phyloP scores from a whole-genome alignment of 2,888 invertebrate species.

The Mactromeris polynyma region DNA sequence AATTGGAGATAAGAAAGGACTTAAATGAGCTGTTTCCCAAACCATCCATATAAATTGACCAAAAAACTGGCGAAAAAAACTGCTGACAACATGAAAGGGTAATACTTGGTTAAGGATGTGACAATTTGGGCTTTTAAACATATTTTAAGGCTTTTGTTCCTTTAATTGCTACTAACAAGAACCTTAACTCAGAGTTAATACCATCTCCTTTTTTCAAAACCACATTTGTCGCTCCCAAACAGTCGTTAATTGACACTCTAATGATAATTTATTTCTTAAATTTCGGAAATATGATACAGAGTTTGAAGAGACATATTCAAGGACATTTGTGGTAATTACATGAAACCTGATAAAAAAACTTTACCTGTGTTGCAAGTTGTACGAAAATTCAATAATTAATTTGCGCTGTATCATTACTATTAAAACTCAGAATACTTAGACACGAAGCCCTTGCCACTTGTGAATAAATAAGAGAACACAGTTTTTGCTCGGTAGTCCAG shows the following conservation, averaged over 20 bases:
- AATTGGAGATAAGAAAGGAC: neutral
- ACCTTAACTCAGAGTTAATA: neutral
- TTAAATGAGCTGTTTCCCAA: neutral
- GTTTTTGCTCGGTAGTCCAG: too few relatives aligned
- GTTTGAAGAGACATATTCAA: neutral
- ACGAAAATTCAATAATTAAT: too few relatives aligned
- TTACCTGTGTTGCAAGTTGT: too few relatives aligned
- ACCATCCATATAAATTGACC: neutral
- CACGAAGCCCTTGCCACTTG: too few relatives aligned
- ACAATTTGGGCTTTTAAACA: neutral
- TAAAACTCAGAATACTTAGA: too few relatives aligned
- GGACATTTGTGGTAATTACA: neutral
- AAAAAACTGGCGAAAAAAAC: neutral
- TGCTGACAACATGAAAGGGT: neutral
- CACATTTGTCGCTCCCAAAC: neutral
- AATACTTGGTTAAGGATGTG: neutral
- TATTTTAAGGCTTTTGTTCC: neutral
- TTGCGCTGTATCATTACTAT: too few relatives aligned
- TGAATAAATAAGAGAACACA: too few relatives aligned
- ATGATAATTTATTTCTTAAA: neutral
- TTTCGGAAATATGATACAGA: neutral
- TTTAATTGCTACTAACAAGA: neutral
- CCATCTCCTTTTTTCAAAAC: neutral
- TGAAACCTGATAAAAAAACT: neutral
- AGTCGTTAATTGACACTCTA: neutral